Evolutionary conservation across 2,797 vertebrate genomes (phyloP), one percentile per base, ranked within the genome.

Genomic region (Channallabes apus): DNA sequence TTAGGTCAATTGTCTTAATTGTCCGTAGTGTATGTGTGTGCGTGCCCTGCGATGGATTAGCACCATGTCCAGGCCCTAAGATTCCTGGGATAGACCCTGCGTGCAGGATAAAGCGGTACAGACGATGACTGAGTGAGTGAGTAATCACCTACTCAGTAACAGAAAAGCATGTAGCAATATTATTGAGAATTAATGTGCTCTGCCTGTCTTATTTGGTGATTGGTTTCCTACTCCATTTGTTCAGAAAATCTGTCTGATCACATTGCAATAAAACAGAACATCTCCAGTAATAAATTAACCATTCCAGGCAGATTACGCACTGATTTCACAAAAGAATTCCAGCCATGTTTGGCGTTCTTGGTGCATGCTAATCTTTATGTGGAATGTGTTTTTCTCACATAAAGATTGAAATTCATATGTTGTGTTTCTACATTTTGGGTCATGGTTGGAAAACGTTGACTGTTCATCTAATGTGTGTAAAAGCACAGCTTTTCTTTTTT

Each of bases 171-270:
- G 46, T 17, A 32, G 64, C 38, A 24, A 84, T 71, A 68, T 59
- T 35, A 41, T 22, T 38, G 35, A 79, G 18, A 71, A 59, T 62
- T 7, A 80, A 29, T 72, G 58, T 85, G 67, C 84, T 78, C 73
- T 54, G 64, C 56, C 27, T 29, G 29, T 11, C 15, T 7, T 80
- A 46, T 65, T 46, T 20, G 38, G 7, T 80, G 27, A 7, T 64
- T 27, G 35, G 3, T 65, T 80, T 51, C 11, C 59, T 38, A 64
- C 24, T 65, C 59, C 38, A n/a, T 80, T 78, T 56, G 51, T 22
- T 84, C 32, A 79, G 12, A 46, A 11, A 79, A 32, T 80, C 18
- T 35, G n/a, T 61, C n/a, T 72, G 35, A 80, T 20, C 67, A 46
- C 6, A 71, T 71, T 62, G 4, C 22, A 56, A 38, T 59, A 67